Evolutionary conservation across 2,113 vertebrate species (phyloP).

Genomic region (Physeter macrocephalus): DNA sequence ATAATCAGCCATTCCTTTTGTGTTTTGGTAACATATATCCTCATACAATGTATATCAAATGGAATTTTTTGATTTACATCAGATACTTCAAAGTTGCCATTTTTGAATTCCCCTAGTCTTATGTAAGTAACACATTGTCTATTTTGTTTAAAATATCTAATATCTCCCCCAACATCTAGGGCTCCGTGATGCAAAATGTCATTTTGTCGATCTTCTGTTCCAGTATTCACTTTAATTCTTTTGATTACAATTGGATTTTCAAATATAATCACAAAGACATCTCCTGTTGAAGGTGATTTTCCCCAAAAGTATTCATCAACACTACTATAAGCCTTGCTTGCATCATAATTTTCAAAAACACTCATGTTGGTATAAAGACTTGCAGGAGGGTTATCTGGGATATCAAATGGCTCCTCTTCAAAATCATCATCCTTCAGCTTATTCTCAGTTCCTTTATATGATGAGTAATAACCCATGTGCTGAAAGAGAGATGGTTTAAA

Average conservation of each 20-base stretch:
- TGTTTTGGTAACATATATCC: constrained; percentile 92
- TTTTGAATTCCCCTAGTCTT: constrained; percentile 94
- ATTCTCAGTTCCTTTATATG: constrained; percentile 96
- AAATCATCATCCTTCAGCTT: constrained; percentile 99
- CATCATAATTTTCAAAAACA: constrained; percentile 96
- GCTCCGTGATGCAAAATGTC: constrained; percentile 95
- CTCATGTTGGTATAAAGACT: constrained; percentile 94
- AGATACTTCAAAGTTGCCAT: constrained; percentile 93
- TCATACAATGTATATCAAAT: constrained; percentile 94
- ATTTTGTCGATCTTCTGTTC: constrained; percentile 95
- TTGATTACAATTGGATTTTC: constrained; percentile 92
- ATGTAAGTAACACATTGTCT: constrained; percentile 91
- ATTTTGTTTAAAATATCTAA: constrained; percentile 86
- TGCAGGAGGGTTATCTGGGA: constrained; percentile 97
- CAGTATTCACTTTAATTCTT: constrained; percentile 93
- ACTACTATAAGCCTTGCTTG: constrained; percentile 94
- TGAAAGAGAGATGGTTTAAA: constrained; percentile 99
- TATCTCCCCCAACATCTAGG: constrained; percentile 93
- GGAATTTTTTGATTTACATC: constrained; percentile 93
- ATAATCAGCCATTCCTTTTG: constrained; percentile 99
- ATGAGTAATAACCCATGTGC: constrained; percentile 99
- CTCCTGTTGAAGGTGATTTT: constrained; percentile 91
- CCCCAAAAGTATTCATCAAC: constrained; percentile 99
- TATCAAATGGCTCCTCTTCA: constrained; percentile 95
- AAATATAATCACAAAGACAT: constrained; percentile 93